Evolutionary conservation across 2,888 invertebrate genomes (phyloP).

Genomic region (Drosophila atripex): DNA sequence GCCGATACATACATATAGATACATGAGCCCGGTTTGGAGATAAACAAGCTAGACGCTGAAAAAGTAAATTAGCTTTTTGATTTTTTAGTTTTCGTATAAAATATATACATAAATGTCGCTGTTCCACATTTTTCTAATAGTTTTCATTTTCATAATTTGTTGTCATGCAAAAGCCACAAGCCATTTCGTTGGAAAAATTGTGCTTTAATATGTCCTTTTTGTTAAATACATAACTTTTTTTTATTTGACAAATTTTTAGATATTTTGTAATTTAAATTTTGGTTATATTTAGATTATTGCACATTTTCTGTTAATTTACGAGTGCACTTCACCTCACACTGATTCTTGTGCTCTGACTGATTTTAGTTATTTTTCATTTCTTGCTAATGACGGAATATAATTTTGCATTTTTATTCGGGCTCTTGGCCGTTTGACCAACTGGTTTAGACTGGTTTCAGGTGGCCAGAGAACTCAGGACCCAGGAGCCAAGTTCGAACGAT

Average conservation of each 20-base stretch:
- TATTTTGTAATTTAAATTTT: background rate
- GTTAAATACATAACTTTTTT: background rate
- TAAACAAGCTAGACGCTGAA: conserved; percentile 39
- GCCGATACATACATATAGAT: conserved; percentile 57
- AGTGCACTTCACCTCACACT: conserved; percentile 2
- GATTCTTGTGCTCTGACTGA: background rate
- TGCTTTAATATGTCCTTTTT: background rate
- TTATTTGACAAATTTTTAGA: background rate
- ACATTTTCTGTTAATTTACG: background rate
- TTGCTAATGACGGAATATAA: background rate
- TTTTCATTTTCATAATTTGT: conserved; percentile 6
- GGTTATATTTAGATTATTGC: background rate
- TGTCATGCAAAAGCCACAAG: conserved; percentile 7
- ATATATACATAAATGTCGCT: background rate
- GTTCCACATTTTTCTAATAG: background rate
- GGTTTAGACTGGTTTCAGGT: conserved; percentile 34
- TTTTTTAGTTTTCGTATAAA: background rate
- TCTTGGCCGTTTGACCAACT: conserved; percentile 14
- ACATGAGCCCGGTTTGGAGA: conserved; percentile 42
- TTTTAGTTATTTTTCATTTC: conserved; percentile 3
- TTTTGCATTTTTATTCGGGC: conserved; percentile 19
- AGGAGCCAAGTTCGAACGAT: conserved; percentile 12
- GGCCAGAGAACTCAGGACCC: conserved; percentile 29
- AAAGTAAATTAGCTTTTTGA: conserved; percentile 3
- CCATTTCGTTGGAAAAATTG: background rate